Conservation (phyloP, 2,888 invertebrate genomes). For the Selenia dentaria region DNA sequence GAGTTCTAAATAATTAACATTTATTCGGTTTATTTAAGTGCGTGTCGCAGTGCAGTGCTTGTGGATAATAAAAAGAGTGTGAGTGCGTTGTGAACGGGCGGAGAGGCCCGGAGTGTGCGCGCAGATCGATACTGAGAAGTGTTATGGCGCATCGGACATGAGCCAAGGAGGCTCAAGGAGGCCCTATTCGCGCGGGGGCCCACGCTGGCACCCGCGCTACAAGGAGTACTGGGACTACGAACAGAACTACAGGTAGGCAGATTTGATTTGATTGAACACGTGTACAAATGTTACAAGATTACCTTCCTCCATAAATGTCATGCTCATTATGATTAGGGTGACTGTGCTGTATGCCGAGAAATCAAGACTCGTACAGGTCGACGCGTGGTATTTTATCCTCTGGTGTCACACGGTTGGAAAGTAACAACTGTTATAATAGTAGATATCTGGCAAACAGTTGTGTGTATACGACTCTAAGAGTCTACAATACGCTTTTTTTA, state of each 20-base stretch:
- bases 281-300: no score
- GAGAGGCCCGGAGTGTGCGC: slow-evolving; percentile 48
- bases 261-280: background rate
- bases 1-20: slow-evolving; percentile 44
- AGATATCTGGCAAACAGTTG: no score
- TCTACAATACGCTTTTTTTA: no score
- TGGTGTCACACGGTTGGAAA: no score
- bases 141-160: slow-evolving; percentile 72
- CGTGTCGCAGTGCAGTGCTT: slow-evolving; percentile 64
- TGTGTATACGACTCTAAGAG: no score
- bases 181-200: slow-evolving; percentile 78
- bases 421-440: no score
- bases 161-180: slow-evolving; percentile 78
- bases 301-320: background rate
- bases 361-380: background rate
- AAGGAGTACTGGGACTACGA: slow-evolving; percentile 82
- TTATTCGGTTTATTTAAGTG: slow-evolving; percentile 23
- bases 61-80: slow-evolving; percentile 35
- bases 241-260: slow-evolving; percentile 69
- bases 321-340: slow-evolving; percentile 10
- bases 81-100: slow-evolving; percentile 37
- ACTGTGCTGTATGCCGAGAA: background rate
- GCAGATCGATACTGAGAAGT: slow-evolving; percentile 64
- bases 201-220: slow-evolving; percentile 79
- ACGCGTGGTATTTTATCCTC: slow-evolving; percentile 1